Conservation (phyloP, 2,797 vertebrate genomes). For the Pangasius larnaudii region DNA sequence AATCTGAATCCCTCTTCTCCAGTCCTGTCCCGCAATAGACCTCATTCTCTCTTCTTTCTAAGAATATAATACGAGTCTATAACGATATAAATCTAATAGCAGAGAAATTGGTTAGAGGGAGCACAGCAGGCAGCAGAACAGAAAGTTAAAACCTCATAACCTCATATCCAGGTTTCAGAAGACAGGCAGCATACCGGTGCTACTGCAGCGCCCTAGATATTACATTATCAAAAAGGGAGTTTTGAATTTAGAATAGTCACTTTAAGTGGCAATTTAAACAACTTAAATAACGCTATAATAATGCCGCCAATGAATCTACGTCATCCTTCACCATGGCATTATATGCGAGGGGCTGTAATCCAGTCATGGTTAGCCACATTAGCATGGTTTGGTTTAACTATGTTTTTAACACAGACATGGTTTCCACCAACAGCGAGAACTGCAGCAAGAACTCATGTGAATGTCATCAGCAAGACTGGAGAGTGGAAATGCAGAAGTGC, state of each 20-base stretch:
- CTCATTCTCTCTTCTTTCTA: neutral
- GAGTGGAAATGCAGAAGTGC: slow-evolving; percentile 54
- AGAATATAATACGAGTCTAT: neutral
- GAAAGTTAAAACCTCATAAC: slow-evolving; percentile 27
- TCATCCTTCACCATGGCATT: neutral
- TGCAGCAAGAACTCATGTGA: slow-evolving; percentile 33
- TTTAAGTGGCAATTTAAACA: neutral
- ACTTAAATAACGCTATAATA: neutral
- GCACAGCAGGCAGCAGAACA: neutral
- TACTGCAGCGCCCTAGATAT: neutral
- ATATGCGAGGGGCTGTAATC: neutral
- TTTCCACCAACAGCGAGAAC: neutral
- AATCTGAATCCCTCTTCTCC: neutral
- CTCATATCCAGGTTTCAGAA: slow-evolving; percentile 10
- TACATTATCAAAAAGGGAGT: neutral
- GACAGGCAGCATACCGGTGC: neutral
- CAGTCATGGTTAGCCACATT: neutral
- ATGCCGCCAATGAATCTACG: neutral
- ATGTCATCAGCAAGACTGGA: slow-evolving; percentile 49
- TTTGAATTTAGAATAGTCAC: too few species aligned
- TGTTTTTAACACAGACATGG: slow-evolving; percentile 21
- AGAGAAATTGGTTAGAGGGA: slow-evolving; percentile 14
- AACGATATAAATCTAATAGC: slow-evolving; percentile 13
- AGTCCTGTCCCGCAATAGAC: neutral
- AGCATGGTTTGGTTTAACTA: neutral